These are phyloP conservation scores for Spea hammondii DNA, from an alignment of 2,797 vertebrate species.

Conservation along the genomic window DNA sequence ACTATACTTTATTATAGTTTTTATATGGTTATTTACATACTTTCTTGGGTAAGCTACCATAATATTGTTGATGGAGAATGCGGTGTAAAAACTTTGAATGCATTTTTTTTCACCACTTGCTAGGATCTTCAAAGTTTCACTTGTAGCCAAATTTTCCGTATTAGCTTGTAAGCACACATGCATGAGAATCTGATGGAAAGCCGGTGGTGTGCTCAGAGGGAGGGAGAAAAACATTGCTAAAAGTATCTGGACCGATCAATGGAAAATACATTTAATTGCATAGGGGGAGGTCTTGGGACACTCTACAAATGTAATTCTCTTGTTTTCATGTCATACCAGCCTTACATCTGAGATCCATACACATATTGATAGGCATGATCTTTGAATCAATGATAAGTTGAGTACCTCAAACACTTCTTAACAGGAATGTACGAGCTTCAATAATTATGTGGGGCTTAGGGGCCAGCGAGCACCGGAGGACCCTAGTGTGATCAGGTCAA, in stretches of 20 bases:
- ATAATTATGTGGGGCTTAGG: no score
- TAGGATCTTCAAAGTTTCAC: neutral
- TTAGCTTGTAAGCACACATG: slow-evolving; percentile 32
- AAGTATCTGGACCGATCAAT: slow-evolving; percentile 5
- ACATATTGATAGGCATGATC: neutral
- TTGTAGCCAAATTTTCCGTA: slow-evolving; percentile 6
- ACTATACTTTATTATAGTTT: no score
- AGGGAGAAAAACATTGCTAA: slow-evolving; percentile 6
- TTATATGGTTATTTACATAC: no score
- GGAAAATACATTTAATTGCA: neutral
- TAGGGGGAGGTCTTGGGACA: neutral
- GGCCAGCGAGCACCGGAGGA: no score
- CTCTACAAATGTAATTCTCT: neutral
- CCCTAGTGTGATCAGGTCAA: no score
- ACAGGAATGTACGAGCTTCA: no score
- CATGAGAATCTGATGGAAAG: neutral
- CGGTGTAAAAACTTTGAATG: neutral
- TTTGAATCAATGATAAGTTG: neutral
- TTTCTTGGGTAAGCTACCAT: no score
- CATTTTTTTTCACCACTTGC: neutral
- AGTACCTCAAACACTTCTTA: neutral
- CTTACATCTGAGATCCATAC: slow-evolving; percentile 12
- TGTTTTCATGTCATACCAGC: neutral
- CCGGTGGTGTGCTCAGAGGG: slow-evolving; percentile 3
- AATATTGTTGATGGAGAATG: no score